These are phyloP conservation scores for Trachelus iudaicus DNA, from an alignment of 2,888 invertebrate species.

Conservation along the genomic window DNA sequence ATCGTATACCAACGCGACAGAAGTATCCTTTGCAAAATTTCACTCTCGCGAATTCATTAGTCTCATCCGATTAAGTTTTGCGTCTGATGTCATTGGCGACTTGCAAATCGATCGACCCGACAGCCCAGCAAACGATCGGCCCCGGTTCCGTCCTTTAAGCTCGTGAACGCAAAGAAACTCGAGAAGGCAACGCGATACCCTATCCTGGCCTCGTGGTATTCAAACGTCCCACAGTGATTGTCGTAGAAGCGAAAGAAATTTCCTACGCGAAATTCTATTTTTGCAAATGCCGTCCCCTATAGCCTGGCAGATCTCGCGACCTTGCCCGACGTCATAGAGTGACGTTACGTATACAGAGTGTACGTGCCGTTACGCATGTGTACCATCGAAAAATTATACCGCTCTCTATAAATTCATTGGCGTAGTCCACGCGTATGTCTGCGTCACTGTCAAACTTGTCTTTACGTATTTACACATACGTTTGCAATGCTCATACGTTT, in stretches of 20 bases:
- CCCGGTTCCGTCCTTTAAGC: background rate
- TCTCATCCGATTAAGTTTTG: background rate
- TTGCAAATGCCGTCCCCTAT: background rate
- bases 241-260: too few species aligned
- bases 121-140: background rate
- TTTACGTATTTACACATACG: background rate
- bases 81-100: background rate
- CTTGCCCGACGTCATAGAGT: background rate
- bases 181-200: background rate
- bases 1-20: background rate
- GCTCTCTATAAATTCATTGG: background rate
- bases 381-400: background rate
- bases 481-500: background rate
- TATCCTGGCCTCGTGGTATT: background rate
- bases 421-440: background rate
- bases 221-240: too few species aligned
- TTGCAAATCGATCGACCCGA: background rate
- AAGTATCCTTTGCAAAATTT: background rate
- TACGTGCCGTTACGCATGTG: slow-evolving; percentile 2
- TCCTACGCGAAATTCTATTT: slow-evolving; percentile 6
- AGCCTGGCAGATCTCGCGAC: background rate
- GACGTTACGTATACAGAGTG: slow-evolving; percentile 2
- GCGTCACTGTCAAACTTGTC: background rate
- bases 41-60: background rate
- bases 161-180: background rate